Evolutionary conservation across 2,113 vertebrate species (phyloP), one percentile per base, ranked within the genome.

Genomic region (Clarias macrocephalus): DNA sequence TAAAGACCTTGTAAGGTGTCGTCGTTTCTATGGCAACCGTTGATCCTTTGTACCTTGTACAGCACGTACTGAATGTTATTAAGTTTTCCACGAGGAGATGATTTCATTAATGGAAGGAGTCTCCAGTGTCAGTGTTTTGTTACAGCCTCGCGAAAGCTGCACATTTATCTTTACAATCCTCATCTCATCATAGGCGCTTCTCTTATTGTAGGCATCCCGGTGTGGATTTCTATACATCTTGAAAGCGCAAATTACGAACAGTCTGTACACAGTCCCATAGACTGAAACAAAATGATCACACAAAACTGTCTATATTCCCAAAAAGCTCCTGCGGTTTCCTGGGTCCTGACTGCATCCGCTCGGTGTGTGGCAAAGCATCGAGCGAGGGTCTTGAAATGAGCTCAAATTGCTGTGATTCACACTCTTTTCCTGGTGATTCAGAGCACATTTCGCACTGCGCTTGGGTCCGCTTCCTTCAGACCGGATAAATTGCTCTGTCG

Each of bases 371-470:
- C 37, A 12, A 56, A 30, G 48, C 30, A n/a, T 48, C 37, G 66
- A 15, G 33, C 16, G 83, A 80, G 77, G 86, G 77, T 85, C 81
- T 54, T 37, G 33, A 85, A 62, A 66, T 68, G 9, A 15, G 54
- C 79, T n/a, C 70, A 73, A 83, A 83, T 75, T 54, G 60, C 37
- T 60, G 70, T 91, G 87, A 89, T 86, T 86, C 90, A 91, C 88
- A 48, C 63, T 19, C 37, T 52, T 28, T 28, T 80, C 75, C 79
- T 37, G 83, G 63, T 87, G 88, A 91, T 88, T 88, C 83, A 80
- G 33, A 3, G 52, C 5, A 54, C 81, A 76, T 62, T 84, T 5
- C 73, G 80, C 63, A 37, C 63, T 62, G 73, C 81, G 25, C 30
- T 85, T 48, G 80, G 84, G 80, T 73, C 81, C 70, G 81, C 28